phyloP scores from a whole-genome alignment of 2,888 invertebrate species.

The Zygothrica quintamaculata region DNA sequence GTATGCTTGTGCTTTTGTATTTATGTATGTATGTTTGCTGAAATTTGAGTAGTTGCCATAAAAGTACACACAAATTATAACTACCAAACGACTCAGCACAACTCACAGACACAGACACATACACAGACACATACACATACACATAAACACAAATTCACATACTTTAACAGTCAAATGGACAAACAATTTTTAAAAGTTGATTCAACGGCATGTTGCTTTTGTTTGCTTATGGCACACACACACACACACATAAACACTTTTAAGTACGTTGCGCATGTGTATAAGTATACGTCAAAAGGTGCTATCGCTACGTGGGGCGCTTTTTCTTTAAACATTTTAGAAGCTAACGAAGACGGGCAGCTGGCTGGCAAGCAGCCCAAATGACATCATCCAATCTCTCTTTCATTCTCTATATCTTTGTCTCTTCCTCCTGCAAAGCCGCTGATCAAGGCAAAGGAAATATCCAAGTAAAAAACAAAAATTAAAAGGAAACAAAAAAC shows the following conservation, averaged over 20 bases:
- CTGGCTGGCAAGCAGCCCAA: conserved; percentile 40
- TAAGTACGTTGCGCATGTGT: conserved; percentile 58
- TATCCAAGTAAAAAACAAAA: conserved; percentile 1
- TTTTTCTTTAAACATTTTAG: conserved; percentile 26
- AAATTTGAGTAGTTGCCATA: conserved; percentile 61
- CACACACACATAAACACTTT: conserved; percentile 19
- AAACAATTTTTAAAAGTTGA: conserved; percentile 67
- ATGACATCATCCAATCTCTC: conserved; percentile 49
- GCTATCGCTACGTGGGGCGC: conserved; percentile 59
- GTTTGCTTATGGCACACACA: conserved; percentile 64
- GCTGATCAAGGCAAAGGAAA: conserved; percentile 21
- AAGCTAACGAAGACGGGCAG: conserved; percentile 49
- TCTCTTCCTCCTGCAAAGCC: conserved; percentile 37
- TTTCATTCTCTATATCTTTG: conserved; percentile 4
- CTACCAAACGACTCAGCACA: conserved; percentile 43
- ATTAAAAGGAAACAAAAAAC: conserved; percentile 2
- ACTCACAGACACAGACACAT: conserved; percentile 12
- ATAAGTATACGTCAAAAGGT: conserved; percentile 57
- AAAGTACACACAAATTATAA: conserved; percentile 52
- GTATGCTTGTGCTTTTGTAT: no score
- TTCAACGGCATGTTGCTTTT: conserved; percentile 65
- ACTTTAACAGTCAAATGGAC: conserved; percentile 47
- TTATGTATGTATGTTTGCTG: conserved; percentile 37
- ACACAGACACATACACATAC: not conserved
- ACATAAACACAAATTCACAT: conserved; percentile 4